Evolutionary conservation across 2,113 vertebrate genomes (phyloP).

Genomic region (Actinemys pallida): DNA sequence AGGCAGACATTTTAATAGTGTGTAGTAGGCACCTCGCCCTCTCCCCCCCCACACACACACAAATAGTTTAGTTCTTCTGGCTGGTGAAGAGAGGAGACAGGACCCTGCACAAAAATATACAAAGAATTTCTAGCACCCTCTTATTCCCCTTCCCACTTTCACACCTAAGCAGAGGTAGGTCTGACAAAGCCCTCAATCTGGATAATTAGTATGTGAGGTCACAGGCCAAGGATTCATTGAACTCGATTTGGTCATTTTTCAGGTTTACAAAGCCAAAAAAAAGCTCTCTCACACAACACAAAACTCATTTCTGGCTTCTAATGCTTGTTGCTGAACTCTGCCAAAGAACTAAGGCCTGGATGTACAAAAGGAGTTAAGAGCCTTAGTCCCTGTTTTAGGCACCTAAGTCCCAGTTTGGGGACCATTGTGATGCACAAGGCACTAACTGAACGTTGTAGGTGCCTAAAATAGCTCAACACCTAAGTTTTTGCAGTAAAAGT

Average conservation of each 20-base stretch:
- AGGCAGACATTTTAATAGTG: not conserved
- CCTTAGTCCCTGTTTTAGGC: not conserved
- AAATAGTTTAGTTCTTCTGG: not conserved
- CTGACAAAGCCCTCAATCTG: not conserved
- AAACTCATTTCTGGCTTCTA: not conserved
- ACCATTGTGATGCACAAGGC: not conserved
- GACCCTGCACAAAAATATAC: not conserved
- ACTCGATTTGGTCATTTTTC: not conserved
- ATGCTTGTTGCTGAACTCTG: not conserved
- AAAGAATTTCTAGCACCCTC: not conserved
- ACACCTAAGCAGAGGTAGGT: not conserved
- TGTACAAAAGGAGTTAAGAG: not conserved
- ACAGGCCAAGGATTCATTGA: not conserved
- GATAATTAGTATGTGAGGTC: not conserved
- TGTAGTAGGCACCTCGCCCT: not conserved
- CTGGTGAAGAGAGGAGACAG: not conserved
- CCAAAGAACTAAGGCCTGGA: not conserved
- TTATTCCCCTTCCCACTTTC: not conserved
- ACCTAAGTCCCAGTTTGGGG: not conserved
- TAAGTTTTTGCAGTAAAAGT: too few relatives aligned
- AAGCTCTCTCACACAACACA: not conserved
- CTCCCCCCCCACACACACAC: not conserved
- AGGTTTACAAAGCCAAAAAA: not conserved
- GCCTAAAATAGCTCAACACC: not conserved
- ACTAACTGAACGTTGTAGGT: not conserved